Conservation (phyloP, 2,888 invertebrate species). For the Aspidapion aeneum region DNA sequence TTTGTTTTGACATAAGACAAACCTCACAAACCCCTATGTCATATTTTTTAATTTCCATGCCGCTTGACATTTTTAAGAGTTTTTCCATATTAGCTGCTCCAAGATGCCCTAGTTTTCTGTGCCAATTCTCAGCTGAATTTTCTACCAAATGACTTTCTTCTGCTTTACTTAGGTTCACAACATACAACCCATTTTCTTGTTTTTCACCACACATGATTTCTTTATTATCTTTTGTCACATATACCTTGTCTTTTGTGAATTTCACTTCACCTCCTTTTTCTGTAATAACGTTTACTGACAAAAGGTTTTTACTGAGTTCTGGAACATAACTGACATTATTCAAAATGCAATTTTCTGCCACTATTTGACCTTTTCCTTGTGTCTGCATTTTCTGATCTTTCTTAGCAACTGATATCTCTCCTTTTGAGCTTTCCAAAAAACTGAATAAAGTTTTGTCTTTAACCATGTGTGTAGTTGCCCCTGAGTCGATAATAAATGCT, state of each 20-base stretch:
- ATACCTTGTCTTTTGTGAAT: slow-evolving; percentile 27
- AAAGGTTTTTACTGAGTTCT: slow-evolving; percentile 31
- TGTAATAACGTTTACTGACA: slow-evolving; percentile 33
- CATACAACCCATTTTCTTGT: slow-evolving; percentile 11
- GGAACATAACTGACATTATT: slow-evolving; percentile 29
- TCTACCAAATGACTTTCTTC: not conserved
- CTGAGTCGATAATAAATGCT: slow-evolving; percentile 10
- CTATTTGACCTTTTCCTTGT: not conserved
- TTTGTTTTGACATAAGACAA: slow-evolving; percentile 34
- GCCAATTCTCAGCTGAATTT: slow-evolving; percentile 9
- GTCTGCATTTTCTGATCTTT: not conserved
- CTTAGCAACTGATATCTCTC: not conserved
- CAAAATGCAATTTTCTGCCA: slow-evolving; percentile 14
- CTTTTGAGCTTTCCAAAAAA: not conserved
- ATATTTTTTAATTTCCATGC: slow-evolving; percentile 10
- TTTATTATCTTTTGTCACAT: slow-evolving; percentile 25
- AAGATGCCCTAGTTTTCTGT: slow-evolving; percentile 19
- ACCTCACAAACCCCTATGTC: slow-evolving; percentile 5
- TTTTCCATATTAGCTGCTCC: slow-evolving; percentile 14
- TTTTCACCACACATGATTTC: slow-evolving; percentile 22
- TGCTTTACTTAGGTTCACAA: not conserved
- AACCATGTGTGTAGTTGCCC: slow-evolving; percentile 15
- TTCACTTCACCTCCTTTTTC: slow-evolving; percentile 31
- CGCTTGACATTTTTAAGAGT: slow-evolving; percentile 16
- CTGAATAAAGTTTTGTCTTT: slow-evolving; percentile 4